Conservation (phyloP, 1,140 invertebrate species). For the Cyclargus thomasi region DNA sequence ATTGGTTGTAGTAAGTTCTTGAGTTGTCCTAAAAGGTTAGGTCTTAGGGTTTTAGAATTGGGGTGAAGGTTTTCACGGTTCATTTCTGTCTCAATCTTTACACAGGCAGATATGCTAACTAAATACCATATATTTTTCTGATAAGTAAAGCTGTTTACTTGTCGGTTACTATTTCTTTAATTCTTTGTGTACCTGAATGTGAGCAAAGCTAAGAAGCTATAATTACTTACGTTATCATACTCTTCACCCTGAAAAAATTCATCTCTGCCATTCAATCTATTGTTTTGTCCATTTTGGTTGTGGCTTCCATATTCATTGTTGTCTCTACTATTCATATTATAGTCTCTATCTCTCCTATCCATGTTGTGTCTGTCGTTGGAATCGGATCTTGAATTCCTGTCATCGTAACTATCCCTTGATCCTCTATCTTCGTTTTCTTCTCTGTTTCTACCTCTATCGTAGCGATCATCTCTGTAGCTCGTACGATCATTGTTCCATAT, state of each 20-base stretch:
- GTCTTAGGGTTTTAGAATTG: no score
- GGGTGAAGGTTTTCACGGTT: no score
- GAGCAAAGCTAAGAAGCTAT: no score
- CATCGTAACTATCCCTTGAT: slow-evolving; percentile 22
- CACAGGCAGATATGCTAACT: no score
- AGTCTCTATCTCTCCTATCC: slow-evolving; percentile 24
- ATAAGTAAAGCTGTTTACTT: no score
- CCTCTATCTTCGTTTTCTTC: slow-evolving; percentile 33
- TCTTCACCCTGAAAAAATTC: slow-evolving; percentile 46
- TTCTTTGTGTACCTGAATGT: no score
- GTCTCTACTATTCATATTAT: slow-evolving; percentile 23
- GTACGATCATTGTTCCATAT: slow-evolving; percentile 10
- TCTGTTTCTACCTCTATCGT: slow-evolving; percentile 34
- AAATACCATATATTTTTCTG: no score
- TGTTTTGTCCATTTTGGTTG: slow-evolving; percentile 27
- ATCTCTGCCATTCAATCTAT: slow-evolving; percentile 37
- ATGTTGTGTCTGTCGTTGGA: slow-evolving; percentile 19
- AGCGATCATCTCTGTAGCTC: slow-evolving; percentile 13
- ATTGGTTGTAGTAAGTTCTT: slow-evolving; percentile 29
- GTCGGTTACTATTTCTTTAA: no score
- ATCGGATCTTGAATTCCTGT: slow-evolving; percentile 14
- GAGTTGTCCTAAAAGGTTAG: slow-evolving; percentile 11
- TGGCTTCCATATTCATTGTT: slow-evolving; percentile 32
- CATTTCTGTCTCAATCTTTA: no score
- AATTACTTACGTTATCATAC: slow-evolving; percentile 44